These are phyloP conservation scores for Gyps fulvus DNA, from an alignment of 2,113 vertebrate genomes.

Conservation along the genomic window DNA sequence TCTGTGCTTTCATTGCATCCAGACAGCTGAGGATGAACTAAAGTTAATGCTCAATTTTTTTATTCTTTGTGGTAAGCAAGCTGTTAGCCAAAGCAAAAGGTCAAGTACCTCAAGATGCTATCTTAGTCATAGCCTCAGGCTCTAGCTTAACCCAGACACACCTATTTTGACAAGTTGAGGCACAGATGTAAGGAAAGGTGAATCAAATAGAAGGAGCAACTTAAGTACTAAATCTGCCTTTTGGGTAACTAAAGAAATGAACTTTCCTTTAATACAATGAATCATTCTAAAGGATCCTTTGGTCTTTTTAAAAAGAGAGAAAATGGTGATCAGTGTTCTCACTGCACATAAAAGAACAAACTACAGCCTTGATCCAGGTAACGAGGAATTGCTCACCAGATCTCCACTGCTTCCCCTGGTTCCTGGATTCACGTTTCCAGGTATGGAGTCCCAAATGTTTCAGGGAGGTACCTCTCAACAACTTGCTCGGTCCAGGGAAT, in stretches of 20 bases:
- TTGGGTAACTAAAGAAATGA: neutral
- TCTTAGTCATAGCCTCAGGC: neutral
- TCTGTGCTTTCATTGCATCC: neutral
- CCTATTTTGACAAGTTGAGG: neutral
- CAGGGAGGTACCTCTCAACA: neutral
- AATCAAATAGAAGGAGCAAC: neutral
- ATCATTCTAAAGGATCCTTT: neutral
- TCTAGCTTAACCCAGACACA: neutral
- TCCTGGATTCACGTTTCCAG: neutral
- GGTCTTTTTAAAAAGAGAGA: neutral
- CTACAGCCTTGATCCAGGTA: neutral
- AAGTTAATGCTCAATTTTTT: neutral
- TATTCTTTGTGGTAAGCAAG: neutral
- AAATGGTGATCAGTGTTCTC: neutral
- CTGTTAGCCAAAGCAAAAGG: neutral
- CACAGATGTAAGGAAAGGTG: neutral
- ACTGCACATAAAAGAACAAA: neutral
- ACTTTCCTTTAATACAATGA: neutral
- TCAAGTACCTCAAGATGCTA: neutral
- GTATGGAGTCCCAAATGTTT: fast-evolving
- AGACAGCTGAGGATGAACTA: neutral
- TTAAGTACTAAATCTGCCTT: neutral
- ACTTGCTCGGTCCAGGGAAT: neutral
- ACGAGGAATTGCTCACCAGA: neutral
- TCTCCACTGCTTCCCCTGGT: neutral